These are phyloP conservation scores for Chironex yamaguchii DNA, from an alignment of 30 jellyfish, hydroid and myxozoan genomes.

Conservation along the genomic window DNA sequence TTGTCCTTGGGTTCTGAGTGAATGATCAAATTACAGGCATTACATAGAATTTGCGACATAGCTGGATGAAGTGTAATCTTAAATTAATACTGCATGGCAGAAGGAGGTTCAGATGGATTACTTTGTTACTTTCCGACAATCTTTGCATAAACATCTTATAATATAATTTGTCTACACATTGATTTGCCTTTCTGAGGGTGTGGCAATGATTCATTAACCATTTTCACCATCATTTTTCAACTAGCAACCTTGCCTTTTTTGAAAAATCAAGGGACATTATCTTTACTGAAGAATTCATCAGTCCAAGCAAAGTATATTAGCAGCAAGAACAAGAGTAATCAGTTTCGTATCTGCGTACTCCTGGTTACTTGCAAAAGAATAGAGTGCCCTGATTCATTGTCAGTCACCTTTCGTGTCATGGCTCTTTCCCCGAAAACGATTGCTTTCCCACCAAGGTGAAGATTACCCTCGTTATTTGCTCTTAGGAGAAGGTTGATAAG, in stretches of 20 bases:
- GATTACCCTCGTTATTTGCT: constrained; percentile 4
- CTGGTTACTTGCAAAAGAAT: not conserved
- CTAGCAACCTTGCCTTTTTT: constrained; percentile 33
- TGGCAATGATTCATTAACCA: constrained; percentile 6
- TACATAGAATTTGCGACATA: constrained; percentile 2
- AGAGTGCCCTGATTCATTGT: not conserved
- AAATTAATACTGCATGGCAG: constrained; percentile 45
- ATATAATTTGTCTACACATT: not conserved
- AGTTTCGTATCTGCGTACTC: constrained; percentile 50
- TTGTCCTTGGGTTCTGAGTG: constrained; percentile 4
- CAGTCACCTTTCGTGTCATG: constrained; percentile 19
- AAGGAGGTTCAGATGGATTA: constrained; percentile 49
- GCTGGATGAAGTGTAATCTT: not conserved
- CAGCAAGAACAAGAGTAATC: constrained; percentile 28
- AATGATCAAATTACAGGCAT: constrained; percentile 36
- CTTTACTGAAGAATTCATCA: constrained; percentile 59
- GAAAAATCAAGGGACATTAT: constrained; percentile 41
- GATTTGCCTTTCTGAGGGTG: not conserved
- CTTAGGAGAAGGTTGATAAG: constrained; percentile 14
- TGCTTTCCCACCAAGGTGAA: not conserved
- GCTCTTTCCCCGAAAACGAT: not conserved
- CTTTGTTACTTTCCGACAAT: constrained; percentile 37
- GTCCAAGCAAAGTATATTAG: no score
- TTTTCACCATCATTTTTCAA: constrained; percentile 17
- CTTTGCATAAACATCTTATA: constrained; percentile 22